phyloP scores from a whole-genome alignment of 2,797 vertebrate species.

The Chaetophractus vellerosus region DNA sequence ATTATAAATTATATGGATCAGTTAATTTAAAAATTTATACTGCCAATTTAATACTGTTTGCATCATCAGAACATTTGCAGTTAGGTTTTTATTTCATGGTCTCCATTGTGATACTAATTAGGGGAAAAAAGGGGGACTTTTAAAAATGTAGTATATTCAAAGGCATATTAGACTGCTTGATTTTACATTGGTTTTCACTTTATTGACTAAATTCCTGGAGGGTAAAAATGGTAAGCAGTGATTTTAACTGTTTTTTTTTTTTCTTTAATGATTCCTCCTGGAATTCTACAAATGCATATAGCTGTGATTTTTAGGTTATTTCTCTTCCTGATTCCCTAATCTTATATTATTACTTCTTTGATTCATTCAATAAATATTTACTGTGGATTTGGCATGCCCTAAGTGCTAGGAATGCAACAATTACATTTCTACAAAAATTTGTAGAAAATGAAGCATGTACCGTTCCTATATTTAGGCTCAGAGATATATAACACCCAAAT shows the following conservation, averaged over 20 bases:
- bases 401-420: neutral
- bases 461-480: neutral
- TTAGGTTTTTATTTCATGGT: constrained; percentile 1
- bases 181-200: neutral
- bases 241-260: neutral
- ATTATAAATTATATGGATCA: neutral
- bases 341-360: neutral
- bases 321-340: neutral
- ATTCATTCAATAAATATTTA: constrained; percentile 46
- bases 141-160: neutral
- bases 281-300: constrained; percentile 12
- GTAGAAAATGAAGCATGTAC: neutral
- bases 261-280: neutral
- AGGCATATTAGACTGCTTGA: neutral
- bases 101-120: neutral
- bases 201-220: neutral
- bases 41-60: neutral
- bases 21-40: neutral
- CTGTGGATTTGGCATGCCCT: neutral
- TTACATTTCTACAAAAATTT: neutral
- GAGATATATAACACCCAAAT: neutral
- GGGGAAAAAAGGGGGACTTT: neutral
- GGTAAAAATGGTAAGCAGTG: neutral
- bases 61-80: neutral
- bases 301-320: neutral